Percentiles rank a stretch among this genome's conserved stretches.
Evolutionary conservation across 1,140 invertebrate species (phyloP).

Genomic region (Caenorhabditis briggsae): DNA sequence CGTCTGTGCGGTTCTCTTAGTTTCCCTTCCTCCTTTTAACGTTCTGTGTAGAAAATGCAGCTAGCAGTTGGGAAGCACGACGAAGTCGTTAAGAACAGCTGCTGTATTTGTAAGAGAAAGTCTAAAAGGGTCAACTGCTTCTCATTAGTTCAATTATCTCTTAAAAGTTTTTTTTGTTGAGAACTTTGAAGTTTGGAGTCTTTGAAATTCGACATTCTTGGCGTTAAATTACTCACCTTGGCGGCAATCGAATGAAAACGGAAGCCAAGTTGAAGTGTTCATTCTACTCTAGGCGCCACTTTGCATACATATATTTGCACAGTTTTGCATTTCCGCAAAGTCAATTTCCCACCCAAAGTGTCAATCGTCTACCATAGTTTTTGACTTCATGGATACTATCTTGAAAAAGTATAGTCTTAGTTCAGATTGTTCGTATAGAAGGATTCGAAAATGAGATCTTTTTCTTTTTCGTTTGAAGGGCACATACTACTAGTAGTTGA

Average conservation of each 20-base stretch:
- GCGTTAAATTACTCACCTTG: slow-evolving; percentile 31
- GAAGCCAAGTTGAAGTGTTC: slow-evolving; percentile 41
- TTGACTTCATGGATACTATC: not conserved
- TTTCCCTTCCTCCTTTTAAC: not conserved
- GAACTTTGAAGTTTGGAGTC: not conserved
- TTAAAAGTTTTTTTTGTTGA: not conserved
- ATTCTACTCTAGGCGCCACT: slow-evolving; percentile 41
- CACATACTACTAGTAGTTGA: slow-evolving; percentile 34
- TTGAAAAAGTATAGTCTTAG: not conserved
- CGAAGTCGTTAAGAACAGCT: not conserved
- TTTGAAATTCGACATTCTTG: not conserved
- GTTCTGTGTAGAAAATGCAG: not conserved
- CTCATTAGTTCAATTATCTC: too few species aligned
- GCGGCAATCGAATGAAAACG: slow-evolving; percentile 48
- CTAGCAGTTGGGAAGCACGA: not conserved
- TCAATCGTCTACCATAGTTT: slow-evolving; percentile 1
- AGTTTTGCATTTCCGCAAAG: slow-evolving; percentile 55
- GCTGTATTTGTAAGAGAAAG: not conserved
- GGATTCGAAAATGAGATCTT: not conserved
- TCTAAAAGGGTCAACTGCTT: too few species aligned
- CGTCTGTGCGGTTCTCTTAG: too few species aligned
- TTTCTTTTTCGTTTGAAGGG: slow-evolving; percentile 32
- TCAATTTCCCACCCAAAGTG: not conserved
- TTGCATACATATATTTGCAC: slow-evolving; percentile 46
- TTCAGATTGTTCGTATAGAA: slow-evolving; percentile 2